Conservation (phyloP, 2,888 invertebrate genomes). For the Mythimna ferrago region DNA sequence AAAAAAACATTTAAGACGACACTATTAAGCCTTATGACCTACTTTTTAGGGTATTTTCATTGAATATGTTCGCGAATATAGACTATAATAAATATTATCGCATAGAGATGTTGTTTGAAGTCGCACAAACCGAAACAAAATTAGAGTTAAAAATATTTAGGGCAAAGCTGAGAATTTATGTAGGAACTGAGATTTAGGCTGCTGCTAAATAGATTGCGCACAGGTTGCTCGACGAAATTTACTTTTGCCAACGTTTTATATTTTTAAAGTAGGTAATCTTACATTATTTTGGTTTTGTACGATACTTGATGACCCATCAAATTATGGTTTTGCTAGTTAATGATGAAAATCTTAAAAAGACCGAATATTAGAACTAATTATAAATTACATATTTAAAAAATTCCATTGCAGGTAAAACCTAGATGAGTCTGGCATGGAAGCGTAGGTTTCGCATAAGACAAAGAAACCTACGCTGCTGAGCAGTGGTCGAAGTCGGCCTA, state of each 20-base stretch:
- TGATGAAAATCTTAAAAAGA: not conserved
- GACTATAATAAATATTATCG: slow-evolving; percentile 45
- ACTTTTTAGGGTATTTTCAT: slow-evolving; percentile 30
- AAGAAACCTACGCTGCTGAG: too few relatives aligned
- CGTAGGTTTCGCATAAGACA: too few relatives aligned
- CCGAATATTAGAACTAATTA: not conserved
- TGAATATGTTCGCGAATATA: slow-evolving; percentile 44
- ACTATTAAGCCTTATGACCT: slow-evolving; percentile 28
- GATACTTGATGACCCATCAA: not conserved
- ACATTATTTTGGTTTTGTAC: not conserved
- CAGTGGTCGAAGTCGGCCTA: too few relatives aligned
- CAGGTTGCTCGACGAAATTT: slow-evolving; percentile 16
- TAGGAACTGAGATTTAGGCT: slow-evolving; percentile 45
- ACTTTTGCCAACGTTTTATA: slow-evolving; percentile 16
- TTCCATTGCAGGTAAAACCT: too few relatives aligned
- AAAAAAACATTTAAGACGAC: slow-evolving; percentile 1
- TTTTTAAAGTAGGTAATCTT: not conserved
- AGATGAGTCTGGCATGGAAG: too few relatives aligned
- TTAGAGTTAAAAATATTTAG: slow-evolving; percentile 45
- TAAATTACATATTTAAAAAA: too few relatives aligned
- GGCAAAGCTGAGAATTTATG: slow-evolving; percentile 47
- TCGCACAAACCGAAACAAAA: slow-evolving; percentile 46
- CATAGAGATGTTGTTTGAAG: slow-evolving; percentile 44
- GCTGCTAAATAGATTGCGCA: slow-evolving; percentile 41
- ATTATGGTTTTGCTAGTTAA: not conserved